Conservation (phyloP, 2,113 vertebrate species). For the Leuciscus idus region DNA sequence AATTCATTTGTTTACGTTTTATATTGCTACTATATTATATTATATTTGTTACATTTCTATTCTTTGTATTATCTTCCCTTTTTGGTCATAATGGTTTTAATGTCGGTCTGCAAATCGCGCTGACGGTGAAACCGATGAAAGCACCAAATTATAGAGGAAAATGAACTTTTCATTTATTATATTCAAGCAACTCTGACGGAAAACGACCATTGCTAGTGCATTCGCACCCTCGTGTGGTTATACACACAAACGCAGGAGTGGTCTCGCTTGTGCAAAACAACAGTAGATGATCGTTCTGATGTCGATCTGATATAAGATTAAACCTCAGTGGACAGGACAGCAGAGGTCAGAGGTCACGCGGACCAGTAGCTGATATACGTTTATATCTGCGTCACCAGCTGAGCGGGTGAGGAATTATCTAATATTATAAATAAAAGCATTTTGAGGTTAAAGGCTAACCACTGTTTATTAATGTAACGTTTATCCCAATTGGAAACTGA, state of each 20-base stretch:
- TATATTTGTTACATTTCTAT: too few relatives aligned
- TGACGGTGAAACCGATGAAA: not conserved
- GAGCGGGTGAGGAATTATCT: not conserved
- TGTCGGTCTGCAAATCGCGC: too few relatives aligned
- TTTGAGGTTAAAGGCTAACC: not conserved
- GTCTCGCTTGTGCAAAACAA: not conserved
- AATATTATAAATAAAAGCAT: not conserved
- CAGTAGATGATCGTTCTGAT: not conserved
- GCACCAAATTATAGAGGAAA: not conserved
- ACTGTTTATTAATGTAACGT: too few relatives aligned
- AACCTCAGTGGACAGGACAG: not conserved
- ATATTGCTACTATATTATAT: too few relatives aligned
- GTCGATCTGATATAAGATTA: not conserved
- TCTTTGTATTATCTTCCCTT: too few relatives aligned
- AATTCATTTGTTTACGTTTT: too few relatives aligned
- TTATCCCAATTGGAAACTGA: not conserved
- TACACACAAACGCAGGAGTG: not conserved
- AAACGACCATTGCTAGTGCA: not conserved
- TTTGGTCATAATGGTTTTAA: too few relatives aligned
- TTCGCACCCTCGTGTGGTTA: not conserved
- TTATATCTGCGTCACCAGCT: not conserved
- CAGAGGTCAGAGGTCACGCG: not conserved
- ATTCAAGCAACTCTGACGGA: not conserved
- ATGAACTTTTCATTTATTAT: not conserved
- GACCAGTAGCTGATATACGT: not conserved